Evolutionary conservation across 1,140 invertebrate genomes (phyloP).

Genomic region (Sitodiplosis mosellana): DNA sequence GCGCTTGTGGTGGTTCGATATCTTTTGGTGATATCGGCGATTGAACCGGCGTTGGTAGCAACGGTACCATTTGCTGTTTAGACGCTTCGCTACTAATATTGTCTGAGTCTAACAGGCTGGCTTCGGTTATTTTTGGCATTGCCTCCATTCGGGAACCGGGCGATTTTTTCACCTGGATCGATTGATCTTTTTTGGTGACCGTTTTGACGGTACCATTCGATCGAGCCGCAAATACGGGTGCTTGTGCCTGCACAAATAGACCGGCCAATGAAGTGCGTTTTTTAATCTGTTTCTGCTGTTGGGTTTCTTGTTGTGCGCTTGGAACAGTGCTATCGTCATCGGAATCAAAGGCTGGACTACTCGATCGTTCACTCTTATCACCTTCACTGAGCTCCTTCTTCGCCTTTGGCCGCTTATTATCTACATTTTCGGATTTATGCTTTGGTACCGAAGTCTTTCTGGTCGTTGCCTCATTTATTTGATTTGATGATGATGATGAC

Average conservation of each 20-base stretch:
- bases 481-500: slow-evolving; percentile 5
- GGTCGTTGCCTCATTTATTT: neutral
- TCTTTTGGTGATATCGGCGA: slow-evolving; percentile 24
- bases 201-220: slow-evolving; percentile 4
- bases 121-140: slow-evolving; percentile 46
- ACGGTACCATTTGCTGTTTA: slow-evolving; percentile 3
- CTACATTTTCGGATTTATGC: neutral
- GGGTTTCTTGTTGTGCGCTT: slow-evolving; percentile 15
- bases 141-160: slow-evolving; percentile 29
- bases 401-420: slow-evolving; percentile 7
- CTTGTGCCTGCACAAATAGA: slow-evolving; percentile 27
- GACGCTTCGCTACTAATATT: slow-evolving; percentile 22
- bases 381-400: slow-evolving; percentile 28
- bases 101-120: slow-evolving; percentile 38
- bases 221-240: neutral
- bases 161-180: slow-evolving; percentile 1
- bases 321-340: slow-evolving; percentile 62
- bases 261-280: slow-evolving; percentile 38
- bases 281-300: slow-evolving; percentile 34
- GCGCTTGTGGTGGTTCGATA: slow-evolving; percentile 22
- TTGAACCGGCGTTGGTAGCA: slow-evolving; percentile 9
- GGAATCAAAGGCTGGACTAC: slow-evolving; percentile 88
- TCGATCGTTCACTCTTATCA: slow-evolving; percentile 75
- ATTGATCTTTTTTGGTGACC: slow-evolving; percentile 9
- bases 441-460: neutral